These are phyloP conservation scores for Zelostemma sp. DNA, from an alignment of 1,140 invertebrate species.

Conservation along the genomic window DNA sequence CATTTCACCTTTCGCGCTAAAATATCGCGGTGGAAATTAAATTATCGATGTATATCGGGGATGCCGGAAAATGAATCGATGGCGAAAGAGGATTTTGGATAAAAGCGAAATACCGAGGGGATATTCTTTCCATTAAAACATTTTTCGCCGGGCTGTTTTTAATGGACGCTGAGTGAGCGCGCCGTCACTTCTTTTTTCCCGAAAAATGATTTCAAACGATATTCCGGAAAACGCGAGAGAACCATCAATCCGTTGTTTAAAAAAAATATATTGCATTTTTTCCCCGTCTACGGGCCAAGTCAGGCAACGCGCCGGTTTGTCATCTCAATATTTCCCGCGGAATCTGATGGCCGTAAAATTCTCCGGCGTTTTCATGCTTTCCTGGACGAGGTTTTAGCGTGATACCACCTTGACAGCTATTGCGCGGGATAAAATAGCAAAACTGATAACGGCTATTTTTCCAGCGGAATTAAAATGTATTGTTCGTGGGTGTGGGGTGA, in stretches of 20 bases:
- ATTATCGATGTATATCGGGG: conserved; percentile 15
- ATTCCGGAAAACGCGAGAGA: not conserved
- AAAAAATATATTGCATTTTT: conserved; percentile 13
- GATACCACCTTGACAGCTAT: conserved; percentile 14
- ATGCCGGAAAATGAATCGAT: not conserved
- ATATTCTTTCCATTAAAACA: not conserved
- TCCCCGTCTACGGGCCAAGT: conserved; percentile 23
- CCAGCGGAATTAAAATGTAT: too few relatives aligned
- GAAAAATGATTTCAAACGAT: too few relatives aligned
- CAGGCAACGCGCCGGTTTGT: conserved; percentile 20
- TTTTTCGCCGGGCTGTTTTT: not conserved
- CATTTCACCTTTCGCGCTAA: conserved; percentile 19
- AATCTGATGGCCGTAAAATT: conserved; percentile 44
- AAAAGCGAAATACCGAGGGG: not conserved
- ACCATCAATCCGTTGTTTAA: not conserved
- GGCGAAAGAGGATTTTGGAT: not conserved
- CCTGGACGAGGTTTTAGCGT: conserved; percentile 22
- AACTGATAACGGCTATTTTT: not conserved
- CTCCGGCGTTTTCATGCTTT: conserved; percentile 14
- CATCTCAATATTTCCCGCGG: conserved; percentile 41
- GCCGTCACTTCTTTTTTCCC: too few relatives aligned
- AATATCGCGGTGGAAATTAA: conserved; percentile 17
- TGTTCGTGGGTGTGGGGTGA: too few relatives aligned
- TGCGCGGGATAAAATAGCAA: not conserved
- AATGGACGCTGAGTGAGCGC: not conserved